Evolutionary conservation across 2,888 invertebrate species (phyloP), one percentile per base, ranked within the genome.

Genomic region (Leucoptera coffeella): DNA sequence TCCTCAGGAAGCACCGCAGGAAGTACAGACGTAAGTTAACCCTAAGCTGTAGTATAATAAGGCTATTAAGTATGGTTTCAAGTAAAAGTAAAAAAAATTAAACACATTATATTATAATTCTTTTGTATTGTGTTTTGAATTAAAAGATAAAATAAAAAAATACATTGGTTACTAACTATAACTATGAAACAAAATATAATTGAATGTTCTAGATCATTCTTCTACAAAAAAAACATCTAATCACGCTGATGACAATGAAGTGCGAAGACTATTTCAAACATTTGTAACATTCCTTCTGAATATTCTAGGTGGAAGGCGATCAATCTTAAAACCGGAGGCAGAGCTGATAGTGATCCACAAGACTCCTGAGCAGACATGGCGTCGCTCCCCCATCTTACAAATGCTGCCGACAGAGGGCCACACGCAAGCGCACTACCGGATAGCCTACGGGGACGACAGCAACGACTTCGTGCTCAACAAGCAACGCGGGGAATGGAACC

Each of bases 401-500:
- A 44, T 67, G 23, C 32, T 64, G 26, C 59, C 65, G 4, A 60
- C 67, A 0, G 53, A 38, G 32, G 60, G 46, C 24, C 46, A 45
- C 14, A 56, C 50, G n/a, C 41, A 45, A 2, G 35, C 65, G 2
- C 67, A 65, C 48, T 67, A 67, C 44, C 42, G 59, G 17, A 31
- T 67, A 29, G 58, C 57, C 0, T 64, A 61, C 43, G 64, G 64
- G 0, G 56, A 65, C 42, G 38, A 33, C 4, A 29, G 36, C 21
- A 38, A 40, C 7, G 41, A 50, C 43, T 67, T 67, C 44, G 35
- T 55, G 9, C 47, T 67, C 8, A 48, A 47, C 36, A 56, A 56
- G 34, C 42, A 58, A 0, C 61, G 64, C 34, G 67, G 67, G 20
- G 42, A 50, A 2, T 65, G 67, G 56, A 62, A 62, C 22, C 37